Evolutionary conservation across 2,797 vertebrate genomes (phyloP), one percentile per base, ranked within the genome.

Genomic region (Lepidocolaptes lacrymiger): DNA sequence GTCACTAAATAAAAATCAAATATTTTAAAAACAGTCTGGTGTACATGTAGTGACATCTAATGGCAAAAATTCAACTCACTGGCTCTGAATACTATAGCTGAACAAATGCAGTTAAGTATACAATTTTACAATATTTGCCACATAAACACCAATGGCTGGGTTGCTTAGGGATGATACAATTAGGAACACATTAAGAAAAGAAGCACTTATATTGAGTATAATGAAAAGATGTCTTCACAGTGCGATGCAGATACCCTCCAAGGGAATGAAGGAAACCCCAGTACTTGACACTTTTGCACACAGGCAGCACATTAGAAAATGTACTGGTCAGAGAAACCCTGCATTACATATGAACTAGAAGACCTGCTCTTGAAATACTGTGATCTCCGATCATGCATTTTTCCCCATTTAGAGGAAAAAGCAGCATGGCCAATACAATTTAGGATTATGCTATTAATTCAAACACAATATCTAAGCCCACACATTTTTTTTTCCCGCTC

Each of bases 31-130:
- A 64, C 63, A 48, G 64, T 37, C 48, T 90, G 59, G 55, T 83
- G 79, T 71, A 95, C 77, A 85, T 0, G 12, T 34, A 96, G 79
- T 97, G 96, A 91, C 91, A 97, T 90, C 95, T 97, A 96, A 93
- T 91, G 91, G 95, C 79, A 93, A 96, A 93, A 93, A 76, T 55
- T 76, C 91, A 93, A 76, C 83, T 72, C 90, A 85, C 49, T 4
- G 0, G 48, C 32, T 76, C 22, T 36, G 82, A 80, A 87, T 89
- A 86, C 79, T 71, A 39, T 3, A 88, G 51, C 68, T 71, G 51
- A 89, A 88, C 44, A 89, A 93, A 84, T n/a, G n/a, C 69, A 82
- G 49, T 51, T 36, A 78, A 69, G 28, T 51, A 75, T 17, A 37
- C 6, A 16, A 12, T 74, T 89, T 85, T 43, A 64, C 21, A 87